Evolutionary conservation across 2,797 vertebrate species (phyloP).

Genomic region (Gobionotothen gibberifrons): DNA sequence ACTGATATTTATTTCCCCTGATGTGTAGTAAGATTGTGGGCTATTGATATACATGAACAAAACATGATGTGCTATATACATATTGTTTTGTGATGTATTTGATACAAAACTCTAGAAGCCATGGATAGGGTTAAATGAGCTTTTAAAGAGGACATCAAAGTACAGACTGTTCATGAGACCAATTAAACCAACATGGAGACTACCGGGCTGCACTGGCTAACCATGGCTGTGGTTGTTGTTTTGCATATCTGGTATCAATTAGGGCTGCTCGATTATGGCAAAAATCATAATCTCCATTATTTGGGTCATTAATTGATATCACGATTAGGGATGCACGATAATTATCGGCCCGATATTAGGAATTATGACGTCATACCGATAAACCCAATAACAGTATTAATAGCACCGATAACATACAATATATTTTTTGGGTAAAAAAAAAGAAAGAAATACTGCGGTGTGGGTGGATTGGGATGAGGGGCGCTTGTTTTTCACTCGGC

Average conservation of each 20-base stretch:
- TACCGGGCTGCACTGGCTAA: background rate
- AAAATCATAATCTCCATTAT: no score
- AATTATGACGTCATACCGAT: no score
- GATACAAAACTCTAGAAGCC: constrained; percentile 25
- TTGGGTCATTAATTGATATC: no score
- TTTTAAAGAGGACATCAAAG: constrained; percentile 30
- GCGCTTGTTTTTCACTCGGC: no score
- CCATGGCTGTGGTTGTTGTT: background rate
- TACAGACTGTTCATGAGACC: constrained; percentile 3
- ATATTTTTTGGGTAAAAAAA: no score
- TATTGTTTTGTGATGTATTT: constrained; percentile 42
- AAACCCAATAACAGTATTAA: no score
- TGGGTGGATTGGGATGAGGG: no score
- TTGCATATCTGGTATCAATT: background rate
- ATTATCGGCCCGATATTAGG: no score
- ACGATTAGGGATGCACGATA: no score
- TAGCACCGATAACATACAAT: no score
- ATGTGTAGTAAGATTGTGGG: constrained; percentile 1
- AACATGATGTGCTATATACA: constrained; percentile 32
- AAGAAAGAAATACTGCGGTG: no score
- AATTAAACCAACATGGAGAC: constrained; percentile 2
- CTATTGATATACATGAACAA: constrained; percentile 48
- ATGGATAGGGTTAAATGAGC: constrained; percentile 13
- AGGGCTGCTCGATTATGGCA: no score
- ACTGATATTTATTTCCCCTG: constrained; percentile 33